These are phyloP conservation scores for Megamerina dolium DNA, from an alignment of 2,888 invertebrate species.

Conservation along the genomic window DNA sequence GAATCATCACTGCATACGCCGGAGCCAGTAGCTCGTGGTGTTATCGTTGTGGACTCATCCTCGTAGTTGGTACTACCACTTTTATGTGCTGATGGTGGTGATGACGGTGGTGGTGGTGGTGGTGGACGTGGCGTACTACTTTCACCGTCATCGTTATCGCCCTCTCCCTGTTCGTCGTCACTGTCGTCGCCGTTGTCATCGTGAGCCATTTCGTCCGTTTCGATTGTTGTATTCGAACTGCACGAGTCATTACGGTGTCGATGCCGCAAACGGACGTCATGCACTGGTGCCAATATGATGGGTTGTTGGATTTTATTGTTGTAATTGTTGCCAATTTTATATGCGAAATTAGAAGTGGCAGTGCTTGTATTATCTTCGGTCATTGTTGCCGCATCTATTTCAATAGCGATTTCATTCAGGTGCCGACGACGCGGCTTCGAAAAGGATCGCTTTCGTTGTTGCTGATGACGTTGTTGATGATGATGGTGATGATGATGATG, in stretches of 20 bases:
- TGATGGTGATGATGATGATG: conserved; percentile 17
- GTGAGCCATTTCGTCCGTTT: conserved; percentile 36
- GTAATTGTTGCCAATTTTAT: conserved; percentile 35
- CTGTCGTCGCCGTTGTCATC: conserved; percentile 33
- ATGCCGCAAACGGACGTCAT: conserved; percentile 22
- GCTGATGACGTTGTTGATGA: too few species aligned
- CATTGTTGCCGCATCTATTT: conserved; percentile 45
- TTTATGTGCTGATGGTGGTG: too few species aligned
- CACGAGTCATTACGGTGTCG: conserved; percentile 26
- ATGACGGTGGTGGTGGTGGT: not conserved
- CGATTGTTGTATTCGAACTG: conserved; percentile 38
- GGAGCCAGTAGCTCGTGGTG: conserved; percentile 12
- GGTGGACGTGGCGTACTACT: not conserved
- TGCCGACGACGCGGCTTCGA: not conserved
- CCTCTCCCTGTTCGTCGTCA: conserved; percentile 13
- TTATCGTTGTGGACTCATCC: conserved; percentile 2
- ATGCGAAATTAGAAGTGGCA: conserved; percentile 40
- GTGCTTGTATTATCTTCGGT: conserved; percentile 42
- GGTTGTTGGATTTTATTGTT: conserved; percentile 25
- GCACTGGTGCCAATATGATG: conserved; percentile 33
- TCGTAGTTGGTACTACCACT: conserved; percentile 1
- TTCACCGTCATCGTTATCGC: not conserved
- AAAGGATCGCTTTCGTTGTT: conserved; percentile 11
- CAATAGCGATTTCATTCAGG: conserved; percentile 36
- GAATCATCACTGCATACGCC: conserved; percentile 10